phyloP scores from a whole-genome alignment of 2,888 invertebrate genomes.

The Anoncus sp. region DNA sequence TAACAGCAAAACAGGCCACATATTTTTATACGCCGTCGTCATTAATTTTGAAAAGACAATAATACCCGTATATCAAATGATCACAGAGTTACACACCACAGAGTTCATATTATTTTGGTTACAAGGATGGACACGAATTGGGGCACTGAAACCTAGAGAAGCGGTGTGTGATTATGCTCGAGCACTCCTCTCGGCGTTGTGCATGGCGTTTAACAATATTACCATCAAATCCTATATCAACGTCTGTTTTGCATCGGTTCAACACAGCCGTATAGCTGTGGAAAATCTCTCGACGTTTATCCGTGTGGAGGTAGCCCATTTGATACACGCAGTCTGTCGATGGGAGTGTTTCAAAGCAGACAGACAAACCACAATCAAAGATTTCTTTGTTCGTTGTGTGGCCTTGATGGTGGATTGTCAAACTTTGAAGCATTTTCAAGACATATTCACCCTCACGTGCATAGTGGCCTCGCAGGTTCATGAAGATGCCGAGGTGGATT shows the following conservation, averaged over 20 bases:
- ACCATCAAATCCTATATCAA: neutral
- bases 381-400: conserved; percentile 54
- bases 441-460: conserved; percentile 53
- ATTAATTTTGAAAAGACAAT: neutral
- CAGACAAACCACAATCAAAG: conserved; percentile 19
- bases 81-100: neutral
- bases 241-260: neutral
- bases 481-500: conserved; percentile 22
- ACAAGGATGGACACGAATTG: neutral
- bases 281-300: too few relatives aligned
- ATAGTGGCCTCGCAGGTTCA: conserved; percentile 38
- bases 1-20: neutral
- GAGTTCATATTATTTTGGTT: neutral
- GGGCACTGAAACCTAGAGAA: neutral
- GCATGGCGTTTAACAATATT: conserved; percentile 10
- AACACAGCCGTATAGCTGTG: too few relatives aligned
- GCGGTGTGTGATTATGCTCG: neutral
- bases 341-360: conserved; percentile 41
- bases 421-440: conserved; percentile 33
- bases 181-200: conserved; percentile 1
- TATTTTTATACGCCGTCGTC: too few relatives aligned
- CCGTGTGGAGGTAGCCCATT: conserved; percentile 52
- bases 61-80: conserved; percentile 4
- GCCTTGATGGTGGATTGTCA: conserved; percentile 52
- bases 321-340: conserved; percentile 43